These are phyloP conservation scores for Calcarius lapponicus DNA, from an alignment of 2,797 vertebrate species.

Conservation along the genomic window DNA sequence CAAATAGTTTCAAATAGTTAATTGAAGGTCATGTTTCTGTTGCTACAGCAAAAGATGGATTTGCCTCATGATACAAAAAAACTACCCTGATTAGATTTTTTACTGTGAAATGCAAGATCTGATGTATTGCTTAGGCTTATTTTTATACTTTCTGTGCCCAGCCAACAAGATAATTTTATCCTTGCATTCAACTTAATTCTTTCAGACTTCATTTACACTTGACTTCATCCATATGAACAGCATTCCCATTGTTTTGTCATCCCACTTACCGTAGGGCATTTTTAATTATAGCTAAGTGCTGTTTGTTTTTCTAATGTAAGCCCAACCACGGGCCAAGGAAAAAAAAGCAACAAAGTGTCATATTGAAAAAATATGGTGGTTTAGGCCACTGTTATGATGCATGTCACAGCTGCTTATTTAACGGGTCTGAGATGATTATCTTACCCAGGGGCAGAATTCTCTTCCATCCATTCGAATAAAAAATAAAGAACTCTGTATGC, in stretches of 20 bases:
- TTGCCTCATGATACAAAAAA: not conserved
- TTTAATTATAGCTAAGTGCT: conserved; percentile 67
- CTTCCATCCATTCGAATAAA: not conserved
- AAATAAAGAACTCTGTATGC: not conserved
- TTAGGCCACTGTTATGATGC: conserved; percentile 46
- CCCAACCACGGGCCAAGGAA: conserved; percentile 34
- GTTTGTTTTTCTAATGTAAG: conserved; percentile 49
- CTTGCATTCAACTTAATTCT: conserved; percentile 56
- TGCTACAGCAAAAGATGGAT: not conserved
- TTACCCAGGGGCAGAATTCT: conserved; percentile 33
- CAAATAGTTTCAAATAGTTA: not conserved
- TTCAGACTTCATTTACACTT: conserved; percentile 65
- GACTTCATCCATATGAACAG: conserved; percentile 59
- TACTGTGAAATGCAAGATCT: not conserved
- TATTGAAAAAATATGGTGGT: conserved; percentile 50
- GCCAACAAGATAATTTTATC: conserved; percentile 45
- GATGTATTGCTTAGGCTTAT: not conserved
- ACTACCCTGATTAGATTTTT: not conserved
- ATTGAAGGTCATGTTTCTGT: not conserved
- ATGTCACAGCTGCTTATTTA: conserved; percentile 58
- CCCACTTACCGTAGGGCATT: conserved; percentile 40
- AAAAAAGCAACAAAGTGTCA: not conserved
- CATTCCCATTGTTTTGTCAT: conserved; percentile 63
- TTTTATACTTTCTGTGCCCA: conserved; percentile 43
- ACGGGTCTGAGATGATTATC: conserved; percentile 31